Base-by-base conservation (phyloP, 2,888 invertebrate genomes). In the Epicampocera succincta region DNA sequence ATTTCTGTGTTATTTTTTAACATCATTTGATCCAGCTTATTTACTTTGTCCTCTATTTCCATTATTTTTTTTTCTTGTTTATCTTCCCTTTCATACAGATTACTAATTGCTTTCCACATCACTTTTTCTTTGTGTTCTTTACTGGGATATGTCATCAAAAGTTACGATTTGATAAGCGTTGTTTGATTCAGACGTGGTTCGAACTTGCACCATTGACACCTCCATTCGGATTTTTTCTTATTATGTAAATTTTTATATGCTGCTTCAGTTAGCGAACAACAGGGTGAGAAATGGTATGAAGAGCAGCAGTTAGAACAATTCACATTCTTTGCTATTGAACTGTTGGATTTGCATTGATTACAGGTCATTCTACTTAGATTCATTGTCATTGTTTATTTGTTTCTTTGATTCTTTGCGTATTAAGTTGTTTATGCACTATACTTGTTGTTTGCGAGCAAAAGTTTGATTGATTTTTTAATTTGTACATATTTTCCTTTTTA, bases 151-250 rank as follows among this genome's bases (percentile, higher is more conserved):
- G n/a, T 46, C 46, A 15, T 46, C 17, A 15, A 46, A 46, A 13
- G 15, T 15, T 46, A 9, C 13, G 46, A 15, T 46, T 46, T 46
- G 46, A 46, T 46, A 46, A 15, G 46, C 46, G 46, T 46, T 46
- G 46, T 46, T 46, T 15, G 46, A 46, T 46, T 46, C 46, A 46
- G 46, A 46, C 46, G n/a, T 46, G 46, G 46, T 46, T 46, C 46
- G 46, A 15, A 46, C 46, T 46, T 46, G 46, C 46, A 46, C 46
- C 46, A 15, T 15, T 46, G 46, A 5, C 46, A 46, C 15, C 6
- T 13, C 46, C 8, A 46, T 15, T 46, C 46, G n/a, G 13, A 13
- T 15, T 46, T 46, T 46, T 15, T 46, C 13, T 46, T 15, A 46
- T 15, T 46, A 15, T 46, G 46, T 15, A 46, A 15, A 13, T 40